These are phyloP conservation scores for Telmatochromis sp. DNA, from an alignment of 2,113 vertebrate species.

Conservation along the genomic window DNA sequence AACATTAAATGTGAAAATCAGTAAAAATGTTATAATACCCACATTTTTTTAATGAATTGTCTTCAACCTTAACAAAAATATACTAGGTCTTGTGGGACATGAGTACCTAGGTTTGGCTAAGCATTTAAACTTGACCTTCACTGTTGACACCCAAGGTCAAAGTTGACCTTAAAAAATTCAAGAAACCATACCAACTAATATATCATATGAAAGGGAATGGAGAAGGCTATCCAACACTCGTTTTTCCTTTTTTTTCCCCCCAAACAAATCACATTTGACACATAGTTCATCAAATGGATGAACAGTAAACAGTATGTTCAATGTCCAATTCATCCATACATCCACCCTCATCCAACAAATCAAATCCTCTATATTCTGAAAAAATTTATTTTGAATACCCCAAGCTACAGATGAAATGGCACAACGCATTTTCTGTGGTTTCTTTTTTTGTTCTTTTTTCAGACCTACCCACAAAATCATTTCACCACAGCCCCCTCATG, in stretches of 20 bases:
- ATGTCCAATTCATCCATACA: neutral
- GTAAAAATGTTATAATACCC: neutral
- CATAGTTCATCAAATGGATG: neutral
- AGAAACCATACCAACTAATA: neutral
- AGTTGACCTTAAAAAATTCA: neutral
- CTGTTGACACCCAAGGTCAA: neutral
- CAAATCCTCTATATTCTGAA: neutral
- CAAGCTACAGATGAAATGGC: neutral
- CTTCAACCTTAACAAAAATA: neutral
- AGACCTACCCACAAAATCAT: constrained; percentile 28
- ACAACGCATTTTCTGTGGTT: neutral
- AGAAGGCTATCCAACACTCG: neutral
- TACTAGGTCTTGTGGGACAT: neutral
- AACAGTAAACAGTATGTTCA: neutral
- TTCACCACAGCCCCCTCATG: constrained; percentile 3
- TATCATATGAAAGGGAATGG: neutral
- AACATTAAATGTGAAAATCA: neutral
- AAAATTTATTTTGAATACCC: neutral
- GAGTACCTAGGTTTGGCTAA: neutral
- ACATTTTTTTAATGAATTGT: neutral
- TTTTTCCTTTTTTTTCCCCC: fast-evolving
- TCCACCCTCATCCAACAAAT: neutral
- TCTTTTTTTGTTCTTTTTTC: neutral
- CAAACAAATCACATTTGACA: neutral
- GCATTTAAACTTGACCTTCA: neutral